Percentiles rank a stretch among this genome's conserved stretches.
phyloP scores from a whole-genome alignment of 2,888 invertebrate genomes.

The Yponomeuta cagnagella region DNA sequence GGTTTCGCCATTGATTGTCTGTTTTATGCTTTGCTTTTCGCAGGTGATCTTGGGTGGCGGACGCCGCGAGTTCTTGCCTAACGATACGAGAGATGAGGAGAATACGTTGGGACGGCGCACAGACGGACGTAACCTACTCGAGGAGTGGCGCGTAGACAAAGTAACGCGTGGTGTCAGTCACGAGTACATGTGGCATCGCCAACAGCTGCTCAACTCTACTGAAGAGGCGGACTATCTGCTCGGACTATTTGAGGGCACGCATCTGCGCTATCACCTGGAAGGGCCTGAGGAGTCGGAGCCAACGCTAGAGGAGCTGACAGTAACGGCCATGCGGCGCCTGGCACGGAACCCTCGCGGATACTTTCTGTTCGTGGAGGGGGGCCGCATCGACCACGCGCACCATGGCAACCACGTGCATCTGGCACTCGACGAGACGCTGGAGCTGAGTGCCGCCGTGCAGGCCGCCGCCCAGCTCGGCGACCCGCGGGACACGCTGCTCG shows the following conservation, averaged over 20 bases:
- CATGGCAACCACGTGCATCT: constrained; percentile 31
- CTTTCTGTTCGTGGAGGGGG: constrained; percentile 85
- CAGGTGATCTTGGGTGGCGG: constrained; percentile 64
- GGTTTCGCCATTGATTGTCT: too few relatives aligned
- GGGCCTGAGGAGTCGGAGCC: constrained; percentile 65
- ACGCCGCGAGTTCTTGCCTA: constrained; percentile 68
- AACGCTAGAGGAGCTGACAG: constrained; percentile 71
- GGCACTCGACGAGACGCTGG: constrained; percentile 81
- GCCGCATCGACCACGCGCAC: constrained; percentile 81
- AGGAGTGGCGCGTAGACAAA: constrained; percentile 66
- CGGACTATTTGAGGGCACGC: constrained; percentile 74
- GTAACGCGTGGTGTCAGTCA: constrained; percentile 25
- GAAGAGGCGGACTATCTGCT: constrained; percentile 62
- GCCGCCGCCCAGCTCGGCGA: constrained; percentile 62
- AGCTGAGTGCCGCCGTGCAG: constrained; percentile 76
- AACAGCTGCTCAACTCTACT: constrained; percentile 65
- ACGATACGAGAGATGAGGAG: constrained; percentile 49
- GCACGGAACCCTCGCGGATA: constrained; percentile 80
- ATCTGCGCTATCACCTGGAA: constrained; percentile 77
- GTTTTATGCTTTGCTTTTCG: too few relatives aligned
- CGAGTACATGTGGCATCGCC: constrained; percentile 66
- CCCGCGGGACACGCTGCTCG: constrained; percentile 80
- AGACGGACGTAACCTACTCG: constrained; percentile 74
- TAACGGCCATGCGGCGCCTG: constrained; percentile 81
- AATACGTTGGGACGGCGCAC: constrained; percentile 55